phyloP scores from a whole-genome alignment of 2,113 vertebrate genomes.

The Mola mola region DNA sequence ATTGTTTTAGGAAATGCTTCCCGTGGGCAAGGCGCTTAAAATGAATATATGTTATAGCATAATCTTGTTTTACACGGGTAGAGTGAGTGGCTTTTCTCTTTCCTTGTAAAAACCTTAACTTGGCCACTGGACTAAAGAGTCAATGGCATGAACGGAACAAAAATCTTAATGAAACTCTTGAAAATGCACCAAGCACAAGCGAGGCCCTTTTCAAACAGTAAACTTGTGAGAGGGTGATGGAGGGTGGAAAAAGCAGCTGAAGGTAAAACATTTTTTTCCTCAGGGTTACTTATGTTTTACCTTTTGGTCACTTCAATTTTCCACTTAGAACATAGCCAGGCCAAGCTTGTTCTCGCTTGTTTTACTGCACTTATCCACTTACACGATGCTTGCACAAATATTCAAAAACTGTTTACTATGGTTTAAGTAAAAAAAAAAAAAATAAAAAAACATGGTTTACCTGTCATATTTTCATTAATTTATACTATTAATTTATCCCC shows the following conservation, averaged over 20 bases:
- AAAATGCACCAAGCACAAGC: not conserved
- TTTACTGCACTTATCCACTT: no score
- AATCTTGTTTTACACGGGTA: conserved; percentile 32
- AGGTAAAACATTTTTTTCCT: not conserved
- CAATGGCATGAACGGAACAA: not conserved
- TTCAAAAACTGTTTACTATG: no score
- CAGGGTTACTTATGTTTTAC: no score
- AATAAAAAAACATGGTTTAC: no score
- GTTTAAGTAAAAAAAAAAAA: no score
- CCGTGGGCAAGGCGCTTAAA: conserved; percentile 39
- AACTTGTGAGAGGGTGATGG: conserved; percentile 1
- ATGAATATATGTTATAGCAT: conserved; percentile 36
- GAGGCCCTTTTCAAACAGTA: conserved; percentile 2
- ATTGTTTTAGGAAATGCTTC: conserved; percentile 20
- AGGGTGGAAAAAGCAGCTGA: not conserved
- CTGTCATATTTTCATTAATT: no score
- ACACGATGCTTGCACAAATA: no score
- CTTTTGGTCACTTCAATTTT: not conserved
- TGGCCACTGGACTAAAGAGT: conserved; percentile 7
- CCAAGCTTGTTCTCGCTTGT: not conserved
- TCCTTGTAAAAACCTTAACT: conserved; percentile 10
- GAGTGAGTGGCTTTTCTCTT: conserved; percentile 1
- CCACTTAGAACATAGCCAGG: not conserved
- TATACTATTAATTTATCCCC: no score
- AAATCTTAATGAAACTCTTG: not conserved